Evolutionary conservation across 2,113 vertebrate genomes (phyloP), one percentile per base, ranked within the genome.

Genomic region (Leptocoma aspasia): DNA sequence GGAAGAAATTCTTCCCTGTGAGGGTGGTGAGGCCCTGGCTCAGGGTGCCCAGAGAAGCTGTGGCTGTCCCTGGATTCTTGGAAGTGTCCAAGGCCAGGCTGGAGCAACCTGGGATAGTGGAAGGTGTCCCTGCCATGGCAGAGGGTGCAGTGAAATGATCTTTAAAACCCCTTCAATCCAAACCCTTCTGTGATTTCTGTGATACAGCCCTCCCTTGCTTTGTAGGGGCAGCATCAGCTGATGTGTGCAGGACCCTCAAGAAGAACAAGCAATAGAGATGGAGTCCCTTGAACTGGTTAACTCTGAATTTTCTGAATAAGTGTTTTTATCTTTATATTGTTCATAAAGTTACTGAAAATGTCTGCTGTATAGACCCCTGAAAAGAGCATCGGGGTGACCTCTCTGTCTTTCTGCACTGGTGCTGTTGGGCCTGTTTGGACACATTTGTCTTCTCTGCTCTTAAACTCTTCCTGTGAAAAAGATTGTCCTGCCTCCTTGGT

Each of bases 41-140:
- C 53, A 68, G 61, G 27, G 0, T 75, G 2, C 3, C 20, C n/a
- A 76, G 24, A 76, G 61, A 3, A 69, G 47, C 54, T 88, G 57
- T 88, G 50, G 42, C 66, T 90, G 26, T 21, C 7, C 35, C 53
- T 71, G 50, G 21, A 61, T 54, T 17, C 47, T 17, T 89, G 70
- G 54, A 9, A 2, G 0, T 41, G 13, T 22, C 0, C 1, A 0
- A 76, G 41, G 21, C 17, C 63, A 47, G 17, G 26, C 0, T 69
- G 54, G 30, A 76, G 26, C 17, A 54, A 0, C 6, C 21, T 61
- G 61, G 41, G 14, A 0, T 0, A 4, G 47, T 54, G 63, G 21
- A 16, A 76, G 17, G 21, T 53, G 78, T 68, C 23, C 45, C 28
- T 89, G 52, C 33, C 37, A n/a, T 17, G 39, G 20, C 69, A 60